Evolutionary conservation across 2,888 invertebrate genomes (phyloP).

Genomic region (Eilema caniola): DNA sequence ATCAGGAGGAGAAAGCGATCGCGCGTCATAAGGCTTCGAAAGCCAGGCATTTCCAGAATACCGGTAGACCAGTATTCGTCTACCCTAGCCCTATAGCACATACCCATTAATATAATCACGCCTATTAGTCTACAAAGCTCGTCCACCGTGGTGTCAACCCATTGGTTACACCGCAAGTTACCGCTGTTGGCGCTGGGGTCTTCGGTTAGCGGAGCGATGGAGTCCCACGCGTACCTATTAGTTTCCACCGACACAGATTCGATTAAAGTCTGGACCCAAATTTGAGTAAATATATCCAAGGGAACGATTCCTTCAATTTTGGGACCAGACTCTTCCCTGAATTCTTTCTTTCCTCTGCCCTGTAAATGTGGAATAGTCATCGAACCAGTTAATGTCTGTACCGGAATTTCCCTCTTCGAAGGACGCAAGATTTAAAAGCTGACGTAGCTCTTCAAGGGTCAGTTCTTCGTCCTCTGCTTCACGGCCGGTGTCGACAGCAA

Average conservation of each 20-base stretch:
- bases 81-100: slow-evolving; percentile 13
- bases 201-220: neutral
- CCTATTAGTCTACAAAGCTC: slow-evolving; percentile 7
- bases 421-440: neutral
- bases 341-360: slow-evolving; percentile 5
- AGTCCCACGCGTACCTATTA: neutral
- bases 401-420: neutral
- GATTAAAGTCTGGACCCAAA: slow-evolving; percentile 6
- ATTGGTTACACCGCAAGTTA: neutral
- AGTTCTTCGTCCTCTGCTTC: slow-evolving; percentile 11
- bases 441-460: neutral
- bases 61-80: slow-evolving; percentile 35
- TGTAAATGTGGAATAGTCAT: neutral
- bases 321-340: slow-evolving; percentile 14
- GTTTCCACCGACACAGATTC: neutral
- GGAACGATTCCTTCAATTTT: slow-evolving; percentile 17
- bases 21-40: neutral
- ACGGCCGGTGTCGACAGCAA: slow-evolving; percentile 11
- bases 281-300: slow-evolving; percentile 7
- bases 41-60: slow-evolving; percentile 34
- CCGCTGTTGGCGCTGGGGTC: neutral
- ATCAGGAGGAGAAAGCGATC: too few relatives aligned
- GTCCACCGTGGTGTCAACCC: slow-evolving; percentile 8
- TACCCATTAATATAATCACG: slow-evolving; percentile 14
- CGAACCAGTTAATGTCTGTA: neutral